These are phyloP conservation scores for Sinopyrophorus schimmeli DNA, from an alignment of 2,888 invertebrate genomes.

Conservation along the genomic window DNA sequence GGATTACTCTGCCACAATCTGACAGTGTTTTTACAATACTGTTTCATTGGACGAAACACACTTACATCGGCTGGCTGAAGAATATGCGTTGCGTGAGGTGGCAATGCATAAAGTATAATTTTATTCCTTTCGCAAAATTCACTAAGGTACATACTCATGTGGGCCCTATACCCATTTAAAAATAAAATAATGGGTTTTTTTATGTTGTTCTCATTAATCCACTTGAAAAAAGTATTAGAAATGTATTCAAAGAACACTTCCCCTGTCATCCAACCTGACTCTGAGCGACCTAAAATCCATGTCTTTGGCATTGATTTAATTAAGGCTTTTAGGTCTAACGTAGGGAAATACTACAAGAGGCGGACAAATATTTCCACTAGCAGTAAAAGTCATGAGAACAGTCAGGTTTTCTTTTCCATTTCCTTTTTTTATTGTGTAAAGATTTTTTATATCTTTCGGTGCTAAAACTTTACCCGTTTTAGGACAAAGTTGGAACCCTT, in stretches of 20 bases:
- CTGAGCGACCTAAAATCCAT: constrained; percentile 36
- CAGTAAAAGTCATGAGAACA: constrained; percentile 19
- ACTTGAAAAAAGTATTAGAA: constrained; percentile 27
- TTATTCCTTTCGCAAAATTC: constrained; percentile 30
- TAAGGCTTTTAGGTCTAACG: constrained; percentile 29
- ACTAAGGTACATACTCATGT: constrained; percentile 31
- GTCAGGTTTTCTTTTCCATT: constrained; percentile 20
- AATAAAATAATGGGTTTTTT: constrained; percentile 36
- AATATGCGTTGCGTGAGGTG: constrained; percentile 26
- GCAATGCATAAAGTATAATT: constrained; percentile 15
- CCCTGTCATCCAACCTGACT: constrained; percentile 37
- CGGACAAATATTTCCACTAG: constrained; percentile 20
- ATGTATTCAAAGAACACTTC: constrained; percentile 33
- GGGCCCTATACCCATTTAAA: constrained; percentile 40
- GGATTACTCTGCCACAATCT: constrained; percentile 22
- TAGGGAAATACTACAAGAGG: constrained; percentile 35
- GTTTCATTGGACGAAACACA: constrained; percentile 12
- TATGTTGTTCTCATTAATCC: constrained; percentile 27
- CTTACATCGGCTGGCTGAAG: constrained; percentile 19
- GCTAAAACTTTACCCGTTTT: constrained; percentile 29
- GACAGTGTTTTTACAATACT: constrained; percentile 36
- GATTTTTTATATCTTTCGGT: constrained; percentile 16
- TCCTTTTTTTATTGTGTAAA: constrained; percentile 11
- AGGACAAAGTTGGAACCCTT: constrained; percentile 43
- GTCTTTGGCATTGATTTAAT: constrained; percentile 29